Base-by-base conservation (phyloP, 2,797 vertebrate genomes). In the Hipposideros larvatus region DNA sequence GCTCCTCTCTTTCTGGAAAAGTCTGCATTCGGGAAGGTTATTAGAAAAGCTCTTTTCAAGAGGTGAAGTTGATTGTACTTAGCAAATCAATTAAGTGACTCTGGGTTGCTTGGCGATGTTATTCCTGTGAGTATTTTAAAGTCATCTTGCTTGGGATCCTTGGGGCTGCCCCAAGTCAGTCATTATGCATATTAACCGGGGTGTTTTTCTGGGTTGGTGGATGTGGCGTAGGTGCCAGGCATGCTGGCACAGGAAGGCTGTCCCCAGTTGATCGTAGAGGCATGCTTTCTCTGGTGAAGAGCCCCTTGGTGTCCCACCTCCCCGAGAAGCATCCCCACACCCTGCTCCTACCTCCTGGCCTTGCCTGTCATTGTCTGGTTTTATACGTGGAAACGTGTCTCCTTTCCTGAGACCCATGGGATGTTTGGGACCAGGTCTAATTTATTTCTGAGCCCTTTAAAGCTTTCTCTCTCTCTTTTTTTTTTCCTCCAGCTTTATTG, bases 1-100 rank as follows among this genome's bases (percentile, higher is more conserved):
- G 28, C 43, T 78, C 31, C 5, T 68, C 53, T 87, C 77, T 88
- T 86, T 94, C 70, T 74, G 59, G 73, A 94, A 89, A 91, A 92
- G 22, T 59, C 75, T 90, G 43, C 18, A 9, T 65, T 63, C 46
- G 66, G 65, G 73, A 89, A 87, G 77, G 34, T 65, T 57, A 34
- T 51, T 73, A 41, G 82, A 88, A 75, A 28, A 83, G 10, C 19
- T 53, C 37, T 59, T 80, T 75, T 55, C 34, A 84, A 74, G 55
- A 71, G 31, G 9, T 80, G 4, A 75, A 14, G 14, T 66, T 0
- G 13, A 26, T 70, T 13, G 28, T 43, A 55, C 34, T 90, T 71
- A 48, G 51, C 4, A 4, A 90, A 83, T 92, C 77, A 78, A 28
- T 43, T 65, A 68, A 66, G 51, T 5, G 11, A 65, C 57, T 51